phyloP scores from a whole-genome alignment of 2,888 invertebrate genomes.

The Pristionchus maxplancki region DNA sequence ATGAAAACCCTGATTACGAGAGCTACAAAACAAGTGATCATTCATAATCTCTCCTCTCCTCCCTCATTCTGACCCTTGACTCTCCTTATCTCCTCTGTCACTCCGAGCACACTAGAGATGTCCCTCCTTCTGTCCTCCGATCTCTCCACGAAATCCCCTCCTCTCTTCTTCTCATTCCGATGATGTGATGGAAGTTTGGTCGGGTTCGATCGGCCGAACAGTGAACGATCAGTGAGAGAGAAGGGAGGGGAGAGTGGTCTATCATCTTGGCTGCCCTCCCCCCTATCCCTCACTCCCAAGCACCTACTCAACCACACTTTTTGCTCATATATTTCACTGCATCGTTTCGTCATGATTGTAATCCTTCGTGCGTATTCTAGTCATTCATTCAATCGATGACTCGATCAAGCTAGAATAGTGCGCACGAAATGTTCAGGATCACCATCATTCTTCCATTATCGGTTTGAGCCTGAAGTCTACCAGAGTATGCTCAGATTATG shows the following conservation, averaged over 20 bases:
- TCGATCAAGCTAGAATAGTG: neutral
- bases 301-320: neutral
- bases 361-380: neutral
- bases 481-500: neutral
- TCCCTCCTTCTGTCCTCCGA: neutral
- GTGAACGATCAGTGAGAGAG: neutral
- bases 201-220: constrained; percentile 12
- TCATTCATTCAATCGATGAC: neutral
- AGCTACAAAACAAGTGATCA: constrained; percentile 1
- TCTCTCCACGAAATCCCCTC: neutral
- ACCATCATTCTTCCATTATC: no score
- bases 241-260: constrained; percentile 12
- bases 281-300: neutral
- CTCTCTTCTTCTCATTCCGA: constrained; percentile 4
- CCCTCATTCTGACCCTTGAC: neutral
- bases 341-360: neutral
- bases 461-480: neutral
- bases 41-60: neutral
- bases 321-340: neutral
- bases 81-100: neutral
- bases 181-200: constrained; percentile 21
- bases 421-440: neutral
- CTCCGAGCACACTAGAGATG: neutral
- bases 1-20: neutral
- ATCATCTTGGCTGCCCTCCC: neutral